These are phyloP conservation scores for Myotis myotis DNA, from an alignment of 2,797 vertebrate genomes.

Conservation along the genomic window DNA sequence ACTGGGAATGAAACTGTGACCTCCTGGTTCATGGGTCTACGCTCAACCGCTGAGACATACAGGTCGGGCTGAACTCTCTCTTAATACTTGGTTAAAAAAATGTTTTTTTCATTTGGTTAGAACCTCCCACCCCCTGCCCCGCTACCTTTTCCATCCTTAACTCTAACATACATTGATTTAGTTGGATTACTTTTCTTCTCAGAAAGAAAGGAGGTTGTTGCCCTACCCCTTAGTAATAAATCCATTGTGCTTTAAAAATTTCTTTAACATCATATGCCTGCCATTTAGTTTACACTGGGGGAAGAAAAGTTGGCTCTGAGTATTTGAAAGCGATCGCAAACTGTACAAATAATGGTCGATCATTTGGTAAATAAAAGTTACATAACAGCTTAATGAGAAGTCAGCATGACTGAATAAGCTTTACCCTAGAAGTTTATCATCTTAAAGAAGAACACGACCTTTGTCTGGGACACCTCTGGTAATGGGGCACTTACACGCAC, in stretches of 20 bases:
- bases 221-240: not conserved
- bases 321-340: not conserved
- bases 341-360: constrained; percentile 51
- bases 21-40: too few relatives aligned
- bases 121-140: too few relatives aligned
- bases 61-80: not conserved
- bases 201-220: not conserved
- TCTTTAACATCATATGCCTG: not conserved
- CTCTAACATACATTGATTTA: not conserved
- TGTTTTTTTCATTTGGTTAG: not conserved
- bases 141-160: not conserved
- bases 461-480: constrained; percentile 44
- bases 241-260: not conserved
- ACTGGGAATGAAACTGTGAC: too few relatives aligned
- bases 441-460: constrained; percentile 73
- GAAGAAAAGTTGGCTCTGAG: not conserved
- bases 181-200: constrained; percentile 21
- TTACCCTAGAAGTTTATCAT: constrained; percentile 58
- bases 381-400: constrained; percentile 55
- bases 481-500: not conserved
- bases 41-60: too few relatives aligned
- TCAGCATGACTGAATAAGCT: constrained; percentile 50
- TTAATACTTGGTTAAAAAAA: not conserved
- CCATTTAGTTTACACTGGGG: not conserved
- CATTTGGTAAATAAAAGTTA: constrained; percentile 68